Conservation (phyloP, 2,113 vertebrate species). For the Leucoraja erinaceus region DNA sequence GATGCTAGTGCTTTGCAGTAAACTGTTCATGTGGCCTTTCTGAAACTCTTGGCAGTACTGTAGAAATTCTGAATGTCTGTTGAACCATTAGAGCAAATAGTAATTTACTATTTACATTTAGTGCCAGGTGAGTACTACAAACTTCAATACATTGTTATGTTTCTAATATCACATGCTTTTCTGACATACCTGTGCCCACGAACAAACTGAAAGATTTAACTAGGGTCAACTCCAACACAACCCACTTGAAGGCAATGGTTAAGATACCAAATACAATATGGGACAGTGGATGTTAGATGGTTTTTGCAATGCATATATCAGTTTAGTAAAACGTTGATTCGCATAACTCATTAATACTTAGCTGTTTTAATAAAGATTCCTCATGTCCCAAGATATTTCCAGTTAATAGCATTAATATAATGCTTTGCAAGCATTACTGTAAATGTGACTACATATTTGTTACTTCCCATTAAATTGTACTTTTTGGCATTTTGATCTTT, state of each 20-base stretch:
- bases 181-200: too few relatives aligned
- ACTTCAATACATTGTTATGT: not conserved
- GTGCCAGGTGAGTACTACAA: not conserved
- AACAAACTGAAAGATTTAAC: not conserved
- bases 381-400: not conserved
- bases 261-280: not conserved
- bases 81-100: not conserved
- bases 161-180: not conserved
- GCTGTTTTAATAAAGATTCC: not conserved
- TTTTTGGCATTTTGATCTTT: not conserved
- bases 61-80: not conserved
- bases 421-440: not conserved
- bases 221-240: not conserved
- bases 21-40: not conserved
- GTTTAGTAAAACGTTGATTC: not conserved
- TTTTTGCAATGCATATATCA: not conserved
- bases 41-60: not conserved
- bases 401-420: not conserved
- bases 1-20: not conserved
- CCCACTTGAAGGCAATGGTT: not conserved
- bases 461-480: not conserved
- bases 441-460: not conserved
- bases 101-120: not conserved
- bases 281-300: not conserved
- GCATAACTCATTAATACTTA: not conserved